A percentile compares a stretch with the other conserved stretches of the same genome.
Evolutionary conservation across 2,888 invertebrate species (phyloP).

Genomic region (Nymphalis urticae): DNA sequence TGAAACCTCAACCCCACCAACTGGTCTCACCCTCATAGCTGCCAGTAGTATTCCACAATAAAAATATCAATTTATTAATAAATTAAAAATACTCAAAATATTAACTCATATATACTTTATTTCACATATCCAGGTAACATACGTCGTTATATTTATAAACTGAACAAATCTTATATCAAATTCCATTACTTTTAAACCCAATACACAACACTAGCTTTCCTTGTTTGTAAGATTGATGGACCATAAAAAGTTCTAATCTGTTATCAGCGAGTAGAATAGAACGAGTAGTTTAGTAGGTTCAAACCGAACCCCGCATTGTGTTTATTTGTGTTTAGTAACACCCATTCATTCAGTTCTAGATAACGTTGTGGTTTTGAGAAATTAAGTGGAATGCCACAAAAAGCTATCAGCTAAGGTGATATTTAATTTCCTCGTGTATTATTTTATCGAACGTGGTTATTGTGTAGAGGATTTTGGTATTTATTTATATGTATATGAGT

Average conservation of each 20-base stretch:
- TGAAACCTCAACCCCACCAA: too few relatives aligned
- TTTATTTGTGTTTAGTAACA: slow-evolving; percentile 33
- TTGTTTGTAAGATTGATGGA: slow-evolving; percentile 40
- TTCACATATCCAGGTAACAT: too few relatives aligned
- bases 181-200: background rate
- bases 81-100: too few relatives aligned
- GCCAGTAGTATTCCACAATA: too few relatives aligned
- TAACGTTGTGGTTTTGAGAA: slow-evolving; percentile 38
- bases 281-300: slow-evolving; percentile 24
- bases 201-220: slow-evolving; percentile 12
- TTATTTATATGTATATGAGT: too few relatives aligned
- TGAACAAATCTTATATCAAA: background rate
- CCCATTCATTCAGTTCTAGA: slow-evolving; percentile 37
- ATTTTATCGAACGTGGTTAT: background rate
- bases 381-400: slow-evolving; percentile 28
- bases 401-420: slow-evolving; percentile 23
- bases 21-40: too few relatives aligned
- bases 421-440: slow-evolving; percentile 25
- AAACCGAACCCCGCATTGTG: slow-evolving; percentile 30
- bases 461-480: too few relatives aligned
- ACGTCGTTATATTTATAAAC: too few relatives aligned
- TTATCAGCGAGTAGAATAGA: slow-evolving; percentile 37
- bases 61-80: too few relatives aligned
- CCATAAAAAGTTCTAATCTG: slow-evolving; percentile 37
- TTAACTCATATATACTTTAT: too few relatives aligned